Evolutionary conservation across 2,113 vertebrate genomes (phyloP).

Genomic region (Sander vitreus): DNA sequence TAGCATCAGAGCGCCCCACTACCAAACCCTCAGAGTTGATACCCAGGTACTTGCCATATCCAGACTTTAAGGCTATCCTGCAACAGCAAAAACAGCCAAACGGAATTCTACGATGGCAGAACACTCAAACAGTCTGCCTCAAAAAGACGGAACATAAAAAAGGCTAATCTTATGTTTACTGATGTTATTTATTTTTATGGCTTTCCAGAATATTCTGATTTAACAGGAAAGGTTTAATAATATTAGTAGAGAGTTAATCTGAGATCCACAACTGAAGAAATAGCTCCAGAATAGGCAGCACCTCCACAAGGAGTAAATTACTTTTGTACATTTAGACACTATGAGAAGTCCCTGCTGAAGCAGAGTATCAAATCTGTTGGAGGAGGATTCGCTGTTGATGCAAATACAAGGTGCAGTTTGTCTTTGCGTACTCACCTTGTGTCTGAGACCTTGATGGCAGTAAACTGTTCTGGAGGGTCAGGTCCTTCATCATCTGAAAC

Average conservation of each 20-base stretch:
- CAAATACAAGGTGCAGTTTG: background rate
- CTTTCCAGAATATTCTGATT: background rate
- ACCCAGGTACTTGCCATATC: conserved; percentile 97
- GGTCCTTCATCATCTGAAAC: conserved; percentile 92
- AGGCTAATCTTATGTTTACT: background rate
- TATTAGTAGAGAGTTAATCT: background rate
- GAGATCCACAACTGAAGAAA: conserved; percentile 5
- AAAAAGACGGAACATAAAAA: background rate
- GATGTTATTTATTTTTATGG: background rate
- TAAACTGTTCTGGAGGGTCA: conserved; percentile 96
- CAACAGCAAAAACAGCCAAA: background rate
- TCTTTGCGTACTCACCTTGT: conserved; percentile 84
- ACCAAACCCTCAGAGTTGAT: conserved; percentile 96
- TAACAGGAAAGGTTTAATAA: conserved; percentile 7
- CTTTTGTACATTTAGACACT: background rate
- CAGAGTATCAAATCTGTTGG: conserved; percentile 1
- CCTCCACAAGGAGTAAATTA: conserved; percentile 7
- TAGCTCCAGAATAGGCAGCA: background rate
- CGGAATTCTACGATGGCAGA: background rate
- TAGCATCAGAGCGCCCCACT: conserved; percentile 94
- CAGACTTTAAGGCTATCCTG: conserved; percentile 96
- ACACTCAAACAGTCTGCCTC: background rate
- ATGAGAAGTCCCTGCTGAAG: conserved; percentile 10
- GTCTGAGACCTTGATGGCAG: conserved; percentile 95
- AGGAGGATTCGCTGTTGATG: conserved; percentile 7